Percentiles rank a stretch among this genome's conserved stretches.
These are phyloP conservation scores for Axea sp. DNA, from an alignment of 2,888 invertebrate species.

Conservation along the genomic window DNA sequence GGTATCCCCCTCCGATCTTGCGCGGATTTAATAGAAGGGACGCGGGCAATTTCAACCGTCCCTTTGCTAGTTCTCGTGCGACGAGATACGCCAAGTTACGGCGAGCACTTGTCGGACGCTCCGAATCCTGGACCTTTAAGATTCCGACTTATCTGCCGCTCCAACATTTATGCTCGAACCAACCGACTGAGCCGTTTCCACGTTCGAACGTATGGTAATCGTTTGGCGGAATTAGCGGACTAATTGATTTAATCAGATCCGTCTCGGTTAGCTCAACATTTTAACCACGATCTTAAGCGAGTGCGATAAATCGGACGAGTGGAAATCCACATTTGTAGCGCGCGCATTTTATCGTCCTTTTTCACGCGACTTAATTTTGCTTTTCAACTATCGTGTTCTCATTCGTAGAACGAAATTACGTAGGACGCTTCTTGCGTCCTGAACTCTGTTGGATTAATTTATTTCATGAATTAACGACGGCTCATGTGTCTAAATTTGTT, in stretches of 20 bases:
- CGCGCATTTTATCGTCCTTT: too few species aligned
- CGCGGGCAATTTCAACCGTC: conserved; percentile 72
- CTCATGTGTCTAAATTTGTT: too few species aligned
- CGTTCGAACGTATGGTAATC: conserved; percentile 56
- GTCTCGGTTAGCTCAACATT: conserved; percentile 21
- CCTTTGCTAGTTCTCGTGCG: conserved; percentile 67
- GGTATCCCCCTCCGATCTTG: conserved; percentile 71
- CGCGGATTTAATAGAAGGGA: conserved; percentile 78
- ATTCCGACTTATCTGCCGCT: conserved; percentile 72
- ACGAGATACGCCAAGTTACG: conserved; percentile 74
- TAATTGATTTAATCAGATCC: conserved; percentile 49
- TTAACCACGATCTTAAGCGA: too few species aligned
- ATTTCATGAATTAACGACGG: too few species aligned
- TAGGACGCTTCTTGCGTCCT: too few species aligned
- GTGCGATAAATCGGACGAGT: too few species aligned
- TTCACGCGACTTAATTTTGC: too few species aligned
- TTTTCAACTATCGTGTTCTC: too few species aligned
- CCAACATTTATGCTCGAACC: conserved; percentile 74
- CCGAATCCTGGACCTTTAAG: conserved; percentile 70
- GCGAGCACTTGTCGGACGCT: conserved; percentile 75
- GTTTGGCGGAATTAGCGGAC: conserved; percentile 47
- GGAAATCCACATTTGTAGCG: too few species aligned
- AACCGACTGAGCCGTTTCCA: conserved; percentile 60
- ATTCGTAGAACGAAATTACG: too few species aligned
- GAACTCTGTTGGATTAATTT: too few species aligned